Conservation (phyloP, 2,113 vertebrate genomes). For the Silurus glanis region DNA sequence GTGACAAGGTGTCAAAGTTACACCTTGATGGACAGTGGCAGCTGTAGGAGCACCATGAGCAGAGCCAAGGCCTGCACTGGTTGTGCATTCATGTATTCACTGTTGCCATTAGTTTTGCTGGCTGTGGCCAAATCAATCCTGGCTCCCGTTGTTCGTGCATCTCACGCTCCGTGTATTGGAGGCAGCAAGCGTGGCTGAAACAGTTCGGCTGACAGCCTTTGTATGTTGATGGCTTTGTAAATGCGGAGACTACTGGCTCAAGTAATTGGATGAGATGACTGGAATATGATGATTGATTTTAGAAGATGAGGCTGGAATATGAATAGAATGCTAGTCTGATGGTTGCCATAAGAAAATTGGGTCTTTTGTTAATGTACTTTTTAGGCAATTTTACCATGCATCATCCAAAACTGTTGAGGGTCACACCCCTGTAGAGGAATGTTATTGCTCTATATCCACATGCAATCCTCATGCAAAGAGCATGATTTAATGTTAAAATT, state of each 20-base stretch:
- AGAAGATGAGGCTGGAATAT: slow-evolving; percentile 26
- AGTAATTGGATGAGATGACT: slow-evolving; percentile 6
- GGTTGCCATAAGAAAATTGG: slow-evolving; percentile 10
- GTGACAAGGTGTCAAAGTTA: background rate
- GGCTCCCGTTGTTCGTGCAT: slow-evolving; percentile 17
- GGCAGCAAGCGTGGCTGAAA: background rate
- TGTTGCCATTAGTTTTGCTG: slow-evolving; percentile 29
- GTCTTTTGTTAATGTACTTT: background rate
- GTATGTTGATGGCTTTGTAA: slow-evolving; percentile 31
- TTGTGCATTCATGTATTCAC: slow-evolving; percentile 21
- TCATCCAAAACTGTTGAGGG: background rate
- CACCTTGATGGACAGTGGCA: slow-evolving; percentile 30
- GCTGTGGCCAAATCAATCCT: slow-evolving; percentile 36
- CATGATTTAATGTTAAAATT: background rate
- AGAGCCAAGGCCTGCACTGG: slow-evolving; percentile 11
- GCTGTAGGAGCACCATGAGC: slow-evolving; percentile 24
- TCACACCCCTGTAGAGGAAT: background rate
- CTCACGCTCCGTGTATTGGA: background rate
- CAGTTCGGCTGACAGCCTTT: background rate
- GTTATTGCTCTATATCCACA: background rate
- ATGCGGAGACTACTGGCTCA: background rate
- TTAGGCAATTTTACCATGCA: background rate
- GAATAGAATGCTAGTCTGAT: background rate
- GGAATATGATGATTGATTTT: slow-evolving; percentile 28
- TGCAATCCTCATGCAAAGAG: background rate